Evolutionary conservation across 2,888 invertebrate species (phyloP), one percentile per base, ranked within the genome.

Genomic region (Pheosia tremula): DNA sequence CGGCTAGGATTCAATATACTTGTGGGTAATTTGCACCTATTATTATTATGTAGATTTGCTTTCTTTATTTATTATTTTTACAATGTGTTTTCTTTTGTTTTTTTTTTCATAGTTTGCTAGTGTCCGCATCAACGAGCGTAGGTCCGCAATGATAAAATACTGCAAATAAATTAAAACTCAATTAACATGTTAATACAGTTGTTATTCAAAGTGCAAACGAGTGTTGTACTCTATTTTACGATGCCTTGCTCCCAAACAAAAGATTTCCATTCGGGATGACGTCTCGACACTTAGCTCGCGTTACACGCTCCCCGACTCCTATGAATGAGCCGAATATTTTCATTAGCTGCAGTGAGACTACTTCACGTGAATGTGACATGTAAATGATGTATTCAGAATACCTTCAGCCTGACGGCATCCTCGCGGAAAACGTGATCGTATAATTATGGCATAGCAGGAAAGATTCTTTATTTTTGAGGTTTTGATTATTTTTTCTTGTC

Each of bases 241-340:
- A 47, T 24, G 61, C 9, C 54, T 61, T 59, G 57, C 49, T 36
- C 50, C 38, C 57, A 59, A 64, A 61, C 61, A 64, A 61, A 52
- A 57, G 57, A 61, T 64, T 43, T 61, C 43, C 57, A 57, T 64
- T 61, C 60, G 43, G 57, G 43, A 61, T 55, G 61, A 61, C 54
- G 45, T 56, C 57, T 49, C 57, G 43, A 59, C 60, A 59, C 52
- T 60, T 58, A 4, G 38, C 45, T 24, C 24, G 52, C 43, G 52
- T 62, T 55, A 54, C 41, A 45, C 38, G 11, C 49, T 54, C 37
- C 50, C 43, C 56, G 56, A 52, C 41, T 58, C 54, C 41, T 53
- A 58, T 37, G 41, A 49, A 57, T 36, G 55, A 45, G 43, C 57
- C 57, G 45, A 47, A 50, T 50, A 37, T 41, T 41, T 60, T 60